Conservation (phyloP, 2,797 vertebrate species). For the Microcaecilia unicolor region DNA sequence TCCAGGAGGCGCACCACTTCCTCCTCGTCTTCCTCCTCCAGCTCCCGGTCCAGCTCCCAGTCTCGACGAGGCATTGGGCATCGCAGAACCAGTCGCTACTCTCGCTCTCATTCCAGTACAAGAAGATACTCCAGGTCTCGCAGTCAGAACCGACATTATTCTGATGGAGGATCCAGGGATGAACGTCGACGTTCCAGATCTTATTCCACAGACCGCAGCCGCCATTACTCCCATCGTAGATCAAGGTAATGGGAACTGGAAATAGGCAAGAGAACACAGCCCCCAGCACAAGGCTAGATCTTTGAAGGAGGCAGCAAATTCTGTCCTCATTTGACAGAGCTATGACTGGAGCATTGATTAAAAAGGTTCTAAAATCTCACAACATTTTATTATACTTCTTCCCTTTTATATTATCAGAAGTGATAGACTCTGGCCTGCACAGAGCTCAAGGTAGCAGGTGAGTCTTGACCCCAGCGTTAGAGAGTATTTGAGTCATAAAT, state of each 20-base stretch:
- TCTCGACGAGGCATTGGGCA: constrained; percentile 55
- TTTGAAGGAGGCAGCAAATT: too few species aligned
- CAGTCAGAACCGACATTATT: constrained; percentile 37
- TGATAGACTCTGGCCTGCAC: too few species aligned
- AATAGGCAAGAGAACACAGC: rapidly evolving
- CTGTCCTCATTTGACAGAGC: too few species aligned
- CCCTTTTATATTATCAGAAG: too few species aligned
- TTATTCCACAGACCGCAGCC: constrained; percentile 52
- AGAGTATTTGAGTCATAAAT: too few species aligned
- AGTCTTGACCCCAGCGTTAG: too few species aligned
- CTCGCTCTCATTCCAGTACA: constrained; percentile 56
- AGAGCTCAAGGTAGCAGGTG: too few species aligned
- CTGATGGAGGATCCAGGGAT: constrained; percentile 31
- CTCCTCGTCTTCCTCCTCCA: constrained; percentile 58
- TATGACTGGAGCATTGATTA: too few species aligned
- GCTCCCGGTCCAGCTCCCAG: constrained; percentile 67
- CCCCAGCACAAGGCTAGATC: too few species aligned
- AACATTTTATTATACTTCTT: too few species aligned
- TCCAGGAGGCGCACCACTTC: constrained; percentile 70
- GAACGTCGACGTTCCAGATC: constrained; percentile 60
- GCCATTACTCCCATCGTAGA: constrained; percentile 62
- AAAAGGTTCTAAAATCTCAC: too few species aligned
- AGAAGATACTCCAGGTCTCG: constrained; percentile 47
- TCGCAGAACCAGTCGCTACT: constrained; percentile 52
- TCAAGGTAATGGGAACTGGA: constrained; percentile 50